Percentiles rank a stretch among this genome's conserved stretches.
Conservation (phyloP, 1,140 invertebrate genomes). For the Papilio polytes region DNA sequence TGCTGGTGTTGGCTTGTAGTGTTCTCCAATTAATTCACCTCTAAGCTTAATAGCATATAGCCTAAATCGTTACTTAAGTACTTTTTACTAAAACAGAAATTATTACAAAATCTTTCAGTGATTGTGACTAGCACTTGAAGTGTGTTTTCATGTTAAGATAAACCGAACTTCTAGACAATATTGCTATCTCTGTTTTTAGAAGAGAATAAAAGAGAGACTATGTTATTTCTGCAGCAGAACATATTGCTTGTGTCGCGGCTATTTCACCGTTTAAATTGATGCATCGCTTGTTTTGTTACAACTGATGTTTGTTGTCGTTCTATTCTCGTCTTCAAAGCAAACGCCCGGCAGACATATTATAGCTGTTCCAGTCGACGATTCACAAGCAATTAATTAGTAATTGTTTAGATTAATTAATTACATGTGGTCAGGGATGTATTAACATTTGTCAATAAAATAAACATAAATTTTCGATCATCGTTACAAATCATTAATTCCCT, state of each 20-base stretch:
- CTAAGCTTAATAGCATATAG: no score
- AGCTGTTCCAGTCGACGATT: not conserved
- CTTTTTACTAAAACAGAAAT: no score
- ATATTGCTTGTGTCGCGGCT: not conserved
- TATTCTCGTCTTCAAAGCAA: slow-evolving; percentile 20
- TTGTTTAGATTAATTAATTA: slow-evolving; percentile 19
- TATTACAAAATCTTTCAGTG: no score
- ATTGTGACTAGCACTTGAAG: no score
- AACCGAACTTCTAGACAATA: no score
- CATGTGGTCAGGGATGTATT: not conserved
- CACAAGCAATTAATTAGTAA: not conserved
- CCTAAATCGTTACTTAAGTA: no score
- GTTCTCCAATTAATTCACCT: no score
- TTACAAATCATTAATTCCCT: not conserved
- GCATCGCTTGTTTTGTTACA: slow-evolving; percentile 11
- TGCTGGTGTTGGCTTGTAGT: no score
- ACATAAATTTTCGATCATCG: not conserved
- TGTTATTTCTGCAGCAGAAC: not conserved
- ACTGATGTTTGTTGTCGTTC: slow-evolving; percentile 3
- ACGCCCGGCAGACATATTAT: not conserved
- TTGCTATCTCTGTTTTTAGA: no score
- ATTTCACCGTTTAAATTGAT: not conserved
- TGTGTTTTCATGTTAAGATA: no score
- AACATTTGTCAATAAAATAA: not conserved
- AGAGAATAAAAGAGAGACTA: no score